Conservation (phyloP, 2,888 invertebrate genomes). For the Leucophenga montana region DNA sequence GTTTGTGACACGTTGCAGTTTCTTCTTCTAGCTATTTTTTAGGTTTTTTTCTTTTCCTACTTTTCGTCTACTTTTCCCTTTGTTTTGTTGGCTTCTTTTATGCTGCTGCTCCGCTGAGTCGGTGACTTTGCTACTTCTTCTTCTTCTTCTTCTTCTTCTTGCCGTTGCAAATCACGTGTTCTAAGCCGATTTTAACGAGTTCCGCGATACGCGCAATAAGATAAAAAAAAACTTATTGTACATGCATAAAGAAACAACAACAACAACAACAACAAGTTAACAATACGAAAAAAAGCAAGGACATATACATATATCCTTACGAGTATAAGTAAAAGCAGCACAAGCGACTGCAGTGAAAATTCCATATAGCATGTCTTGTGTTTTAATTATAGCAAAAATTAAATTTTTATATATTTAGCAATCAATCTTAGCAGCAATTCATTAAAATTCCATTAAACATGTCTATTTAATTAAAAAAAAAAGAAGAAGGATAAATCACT, state of each 20-base stretch:
- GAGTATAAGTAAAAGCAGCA: background rate
- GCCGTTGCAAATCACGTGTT: slow-evolving; percentile 59
- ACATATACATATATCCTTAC: background rate
- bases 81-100: background rate
- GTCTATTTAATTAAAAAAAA: no score
- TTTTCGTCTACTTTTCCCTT: background rate
- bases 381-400: no score
- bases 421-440: no score
- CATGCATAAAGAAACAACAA: slow-evolving; percentile 40
- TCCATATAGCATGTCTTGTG: no score
- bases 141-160: no score
- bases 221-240: slow-evolving; percentile 50
- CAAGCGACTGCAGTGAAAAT: no score
- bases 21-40: background rate
- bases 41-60: background rate
- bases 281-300: slow-evolving; percentile 34
- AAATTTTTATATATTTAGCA: no score
- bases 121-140: slow-evolving; percentile 33
- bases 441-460: no score
- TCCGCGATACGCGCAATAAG: slow-evolving; percentile 62
- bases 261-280: slow-evolving; percentile 32
- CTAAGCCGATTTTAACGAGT: slow-evolving; percentile 66
- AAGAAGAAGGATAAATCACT: no score
- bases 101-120: background rate
- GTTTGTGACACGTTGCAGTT: slow-evolving; percentile 43